Percentiles rank a stretch among this genome's conserved stretches.
These are phyloP conservation scores for Caenorhabditis parvicauda DNA, from an alignment of 2,888 invertebrate genomes.

Conservation along the genomic window DNA sequence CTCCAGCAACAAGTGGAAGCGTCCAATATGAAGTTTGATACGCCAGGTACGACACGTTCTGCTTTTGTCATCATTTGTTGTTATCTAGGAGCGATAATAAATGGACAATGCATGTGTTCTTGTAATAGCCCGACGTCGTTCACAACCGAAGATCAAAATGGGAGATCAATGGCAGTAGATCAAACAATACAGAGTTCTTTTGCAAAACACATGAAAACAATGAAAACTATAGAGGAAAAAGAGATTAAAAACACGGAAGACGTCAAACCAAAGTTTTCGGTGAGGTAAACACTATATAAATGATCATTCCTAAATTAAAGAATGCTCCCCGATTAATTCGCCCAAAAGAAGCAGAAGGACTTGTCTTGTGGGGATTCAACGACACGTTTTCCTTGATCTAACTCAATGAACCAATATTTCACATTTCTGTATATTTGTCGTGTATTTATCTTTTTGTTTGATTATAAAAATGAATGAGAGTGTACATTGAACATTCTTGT, in stretches of 20 bases:
- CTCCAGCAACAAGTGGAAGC: slow-evolving; percentile 24
- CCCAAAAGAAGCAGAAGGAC: slow-evolving; percentile 28
- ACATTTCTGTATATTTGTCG: no score
- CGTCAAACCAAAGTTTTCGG: slow-evolving; percentile 7
- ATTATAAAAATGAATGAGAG: no score
- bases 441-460: no score
- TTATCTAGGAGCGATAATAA: slow-evolving; percentile 42
- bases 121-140: slow-evolving; percentile 20
- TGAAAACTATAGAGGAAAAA: slow-evolving; percentile 1
- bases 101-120: slow-evolving; percentile 58
- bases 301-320: slow-evolving; percentile 7
- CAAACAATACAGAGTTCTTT: not conserved
- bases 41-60: slow-evolving; percentile 21
- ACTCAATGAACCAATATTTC: no score
- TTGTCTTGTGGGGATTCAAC: slow-evolving; percentile 25
- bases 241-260: slow-evolving; percentile 23
- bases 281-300: slow-evolving; percentile 11
- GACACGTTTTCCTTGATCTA: no score
- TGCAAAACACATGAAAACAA: not conserved
- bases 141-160: slow-evolving; percentile 1
- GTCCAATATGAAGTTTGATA: slow-evolving; percentile 21
- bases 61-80: not conserved
- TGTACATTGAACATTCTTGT: no score
- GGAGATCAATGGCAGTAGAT: no score
- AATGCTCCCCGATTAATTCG: slow-evolving; percentile 41